phyloP scores from a whole-genome alignment of 2,888 invertebrate genomes.

The Drosophila meridiana region DNA sequence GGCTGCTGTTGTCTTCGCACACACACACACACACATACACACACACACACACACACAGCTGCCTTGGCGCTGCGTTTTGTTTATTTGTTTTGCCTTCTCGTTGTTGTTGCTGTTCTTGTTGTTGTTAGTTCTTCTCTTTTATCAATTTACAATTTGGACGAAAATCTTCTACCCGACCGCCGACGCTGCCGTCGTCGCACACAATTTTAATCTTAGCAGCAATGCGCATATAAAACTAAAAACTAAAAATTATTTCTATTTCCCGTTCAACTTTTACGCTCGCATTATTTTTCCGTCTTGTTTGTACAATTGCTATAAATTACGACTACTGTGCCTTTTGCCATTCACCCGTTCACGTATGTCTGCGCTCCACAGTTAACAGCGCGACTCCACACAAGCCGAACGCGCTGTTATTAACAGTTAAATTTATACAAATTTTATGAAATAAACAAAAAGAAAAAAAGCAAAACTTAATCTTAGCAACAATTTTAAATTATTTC shows the following conservation, averaged over 20 bases:
- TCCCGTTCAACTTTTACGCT: constrained; percentile 28
- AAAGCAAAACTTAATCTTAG: neutral
- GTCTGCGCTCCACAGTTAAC: constrained; percentile 21
- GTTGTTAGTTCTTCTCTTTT: constrained; percentile 9
- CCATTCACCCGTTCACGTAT: constrained; percentile 44
- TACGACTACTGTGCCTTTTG: constrained; percentile 39
- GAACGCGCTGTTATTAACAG: neutral
- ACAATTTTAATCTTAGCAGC: constrained; percentile 22
- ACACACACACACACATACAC: neutral
- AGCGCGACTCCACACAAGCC: constrained; percentile 24
- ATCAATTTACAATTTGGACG: constrained; percentile 9
- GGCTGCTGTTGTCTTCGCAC: constrained; percentile 16
- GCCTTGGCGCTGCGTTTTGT: constrained; percentile 28
- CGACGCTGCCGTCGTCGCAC: constrained; percentile 17
- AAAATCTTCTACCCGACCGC: constrained; percentile 18
- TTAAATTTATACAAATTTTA: constrained; percentile 14
- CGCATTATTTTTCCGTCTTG: constrained; percentile 39
- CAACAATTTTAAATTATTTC: neutral
- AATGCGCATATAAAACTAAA: constrained; percentile 26
- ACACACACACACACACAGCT: neutral
- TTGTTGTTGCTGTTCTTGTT: constrained; percentile 10
- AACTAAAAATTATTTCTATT: constrained; percentile 23
- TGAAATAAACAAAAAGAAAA: neutral
- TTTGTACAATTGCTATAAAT: constrained; percentile 43
- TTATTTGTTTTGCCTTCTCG: constrained; percentile 37